phyloP scores from a whole-genome alignment of 2,888 invertebrate genomes.

The Acanthacorydalis orientalis region DNA sequence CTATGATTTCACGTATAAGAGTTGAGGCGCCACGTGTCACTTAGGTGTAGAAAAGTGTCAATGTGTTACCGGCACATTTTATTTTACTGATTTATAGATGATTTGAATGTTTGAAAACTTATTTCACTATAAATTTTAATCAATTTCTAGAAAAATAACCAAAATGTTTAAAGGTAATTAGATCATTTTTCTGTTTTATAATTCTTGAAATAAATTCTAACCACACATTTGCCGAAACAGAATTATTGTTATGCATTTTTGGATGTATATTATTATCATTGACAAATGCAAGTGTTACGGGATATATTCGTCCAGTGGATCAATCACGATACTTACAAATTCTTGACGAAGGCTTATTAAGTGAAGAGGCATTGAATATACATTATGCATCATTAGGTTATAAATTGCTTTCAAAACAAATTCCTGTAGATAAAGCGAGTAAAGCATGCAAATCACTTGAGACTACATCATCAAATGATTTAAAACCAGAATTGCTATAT shows the following conservation, averaged over 20 bases:
- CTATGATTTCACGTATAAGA: too few species aligned
- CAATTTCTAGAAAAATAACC: too few species aligned
- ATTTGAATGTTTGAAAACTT: too few species aligned
- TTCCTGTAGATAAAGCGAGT: slow-evolving; percentile 22
- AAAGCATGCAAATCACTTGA: not conserved
- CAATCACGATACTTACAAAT: slow-evolving; percentile 18
- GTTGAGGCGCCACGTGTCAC: not conserved
- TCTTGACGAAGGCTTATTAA: slow-evolving; percentile 16
- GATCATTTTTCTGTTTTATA: not conserved
- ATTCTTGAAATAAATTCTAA: not conserved
- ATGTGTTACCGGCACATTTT: not conserved
- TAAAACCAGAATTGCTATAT: slow-evolving; percentile 28
- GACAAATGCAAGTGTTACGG: slow-evolving; percentile 17
- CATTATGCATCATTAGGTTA: slow-evolving; percentile 63
- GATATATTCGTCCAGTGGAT: slow-evolving; percentile 21
- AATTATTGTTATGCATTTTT: not conserved
- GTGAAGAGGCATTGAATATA: slow-evolving; percentile 41
- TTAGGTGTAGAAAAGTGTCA: not conserved
- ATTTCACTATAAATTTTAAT: too few species aligned
- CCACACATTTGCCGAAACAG: not conserved
- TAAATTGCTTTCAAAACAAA: slow-evolving; percentile 41
- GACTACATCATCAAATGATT: slow-evolving; percentile 10
- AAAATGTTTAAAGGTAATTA: not conserved
- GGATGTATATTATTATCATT: not conserved
- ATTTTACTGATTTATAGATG: not conserved